These are phyloP conservation scores for Aporophyla nigra DNA, from an alignment of 2,888 invertebrate genomes.

Conservation along the genomic window DNA sequence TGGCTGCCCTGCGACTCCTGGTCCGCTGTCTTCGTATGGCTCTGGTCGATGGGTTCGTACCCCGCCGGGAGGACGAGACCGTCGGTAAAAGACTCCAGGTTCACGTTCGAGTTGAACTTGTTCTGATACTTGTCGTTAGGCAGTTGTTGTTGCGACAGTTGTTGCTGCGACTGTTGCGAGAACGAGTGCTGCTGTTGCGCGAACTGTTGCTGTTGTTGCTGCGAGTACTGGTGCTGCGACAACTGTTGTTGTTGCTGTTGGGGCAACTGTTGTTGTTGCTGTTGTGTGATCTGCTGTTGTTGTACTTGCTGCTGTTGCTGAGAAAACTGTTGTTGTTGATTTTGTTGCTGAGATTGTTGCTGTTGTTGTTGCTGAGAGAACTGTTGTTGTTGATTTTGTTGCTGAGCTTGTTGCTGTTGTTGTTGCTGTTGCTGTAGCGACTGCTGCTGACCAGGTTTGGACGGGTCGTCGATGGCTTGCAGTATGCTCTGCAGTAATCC, in stretches of 20 bases:
- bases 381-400: slow-evolving; percentile 4
- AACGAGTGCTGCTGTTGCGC: slow-evolving; percentile 42
- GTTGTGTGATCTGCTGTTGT: slow-evolving; percentile 35
- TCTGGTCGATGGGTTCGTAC: slow-evolving; percentile 83
- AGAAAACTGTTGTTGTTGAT: slow-evolving; percentile 39
- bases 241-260: slow-evolving; percentile 42
- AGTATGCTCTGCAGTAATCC: slow-evolving; percentile 95
- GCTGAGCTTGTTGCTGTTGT: slow-evolving; percentile 11
- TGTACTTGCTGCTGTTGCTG: slow-evolving; percentile 31
- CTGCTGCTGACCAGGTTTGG: slow-evolving; percentile 42
- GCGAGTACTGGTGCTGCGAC: slow-evolving; percentile 25
- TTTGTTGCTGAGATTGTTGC: slow-evolving; percentile 18
- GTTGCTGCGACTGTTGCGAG: slow-evolving; percentile 41
- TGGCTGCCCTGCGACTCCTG: slow-evolving; percentile 78
- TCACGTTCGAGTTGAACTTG: slow-evolving; percentile 56
- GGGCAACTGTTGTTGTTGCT: slow-evolving; percentile 25
- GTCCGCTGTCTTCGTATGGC: slow-evolving; percentile 73
- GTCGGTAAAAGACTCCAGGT: slow-evolving; percentile 70
- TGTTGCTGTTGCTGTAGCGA: slow-evolving; percentile 36
- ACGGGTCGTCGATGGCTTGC: slow-evolving; percentile 95
- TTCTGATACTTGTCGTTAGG: slow-evolving; percentile 48
- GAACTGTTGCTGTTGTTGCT: slow-evolving; percentile 40
- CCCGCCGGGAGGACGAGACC: slow-evolving; percentile 85
- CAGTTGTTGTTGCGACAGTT: slow-evolving; percentile 51
- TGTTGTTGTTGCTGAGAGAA: slow-evolving; percentile 19